These are phyloP conservation scores for Trissolcus brochymenae DNA, from an alignment of 2,888 invertebrate species.

Conservation along the genomic window DNA sequence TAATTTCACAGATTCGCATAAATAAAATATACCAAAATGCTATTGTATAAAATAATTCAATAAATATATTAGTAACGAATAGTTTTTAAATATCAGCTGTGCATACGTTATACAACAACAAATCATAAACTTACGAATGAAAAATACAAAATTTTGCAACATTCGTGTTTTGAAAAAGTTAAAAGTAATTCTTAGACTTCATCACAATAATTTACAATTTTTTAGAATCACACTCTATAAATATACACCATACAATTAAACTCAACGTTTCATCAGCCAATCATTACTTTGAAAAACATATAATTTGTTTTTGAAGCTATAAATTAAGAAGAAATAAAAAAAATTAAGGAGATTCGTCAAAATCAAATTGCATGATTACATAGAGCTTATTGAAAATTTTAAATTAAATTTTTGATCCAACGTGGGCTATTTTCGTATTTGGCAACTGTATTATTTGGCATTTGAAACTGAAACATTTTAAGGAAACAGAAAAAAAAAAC, in stretches of 20 bases:
- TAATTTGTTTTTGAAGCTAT: constrained; percentile 3
- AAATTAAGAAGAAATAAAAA: too few relatives aligned
- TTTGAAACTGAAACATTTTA: not conserved
- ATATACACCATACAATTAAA: constrained; percentile 12
- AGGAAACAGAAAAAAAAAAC: constrained; percentile 13
- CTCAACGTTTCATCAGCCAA: constrained; percentile 30
- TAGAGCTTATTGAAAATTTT: constrained; percentile 28
- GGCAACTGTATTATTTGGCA: not conserved
- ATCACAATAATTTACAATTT: constrained; percentile 44
- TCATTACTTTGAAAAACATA: constrained; percentile 14
- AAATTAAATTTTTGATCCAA: not conserved
- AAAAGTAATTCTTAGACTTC: constrained; percentile 40
- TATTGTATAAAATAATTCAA: too few relatives aligned
- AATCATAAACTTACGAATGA: not conserved
- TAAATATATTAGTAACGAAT: too few relatives aligned
- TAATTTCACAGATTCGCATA: not conserved
- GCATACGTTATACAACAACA: not conserved
- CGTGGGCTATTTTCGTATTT: not conserved
- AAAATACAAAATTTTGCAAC: constrained; percentile 4
- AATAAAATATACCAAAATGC: not conserved
- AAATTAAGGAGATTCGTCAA: not conserved
- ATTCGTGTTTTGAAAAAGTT: constrained; percentile 29
- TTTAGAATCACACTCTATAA: constrained; percentile 45
- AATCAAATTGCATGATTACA: constrained; percentile 16
- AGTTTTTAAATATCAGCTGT: not conserved